Conservation (phyloP, 2,797 vertebrate species). For the Sebastes alutus region DNA sequence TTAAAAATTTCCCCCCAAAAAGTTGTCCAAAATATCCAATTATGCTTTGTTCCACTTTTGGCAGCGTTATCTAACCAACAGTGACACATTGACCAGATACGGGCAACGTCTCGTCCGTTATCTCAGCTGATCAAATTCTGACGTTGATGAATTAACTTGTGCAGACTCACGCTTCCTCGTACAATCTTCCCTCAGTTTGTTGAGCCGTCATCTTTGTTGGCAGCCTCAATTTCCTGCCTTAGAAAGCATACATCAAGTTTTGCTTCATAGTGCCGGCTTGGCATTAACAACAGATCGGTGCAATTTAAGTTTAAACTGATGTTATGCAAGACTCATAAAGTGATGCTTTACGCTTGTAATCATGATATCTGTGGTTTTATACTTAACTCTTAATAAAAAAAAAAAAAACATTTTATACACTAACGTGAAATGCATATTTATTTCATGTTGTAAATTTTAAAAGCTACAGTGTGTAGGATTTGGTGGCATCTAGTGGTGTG, state of each 20-base stretch:
- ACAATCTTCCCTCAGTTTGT: not conserved
- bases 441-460: not conserved
- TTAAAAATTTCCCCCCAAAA: not conserved
- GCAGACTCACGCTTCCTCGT: conserved; percentile 5
- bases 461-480: too few relatives aligned
- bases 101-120: not conserved
- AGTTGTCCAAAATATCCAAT: not conserved
- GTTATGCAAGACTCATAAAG: not conserved
- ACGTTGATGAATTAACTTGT: conserved; percentile 25
- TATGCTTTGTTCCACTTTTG: not conserved
- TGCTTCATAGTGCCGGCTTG: not conserved
- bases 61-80: not conserved
- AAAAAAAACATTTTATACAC: not conserved
- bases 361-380: not conserved
- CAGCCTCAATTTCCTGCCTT: conserved; percentile 23
- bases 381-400: not conserved
- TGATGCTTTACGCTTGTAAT: not conserved
- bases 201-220: conserved; percentile 15
- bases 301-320: not conserved
- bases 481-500: too few relatives aligned
- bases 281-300: not conserved
- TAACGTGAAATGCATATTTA: not conserved
- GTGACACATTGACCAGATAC: not conserved
- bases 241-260: not conserved
- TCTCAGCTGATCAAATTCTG: conserved; percentile 6